A percentile compares a stretch with the other conserved stretches of the same genome.
These are phyloP conservation scores for Agrotis exclamationis DNA, from an alignment of 2,888 invertebrate species.

Conservation along the genomic window DNA sequence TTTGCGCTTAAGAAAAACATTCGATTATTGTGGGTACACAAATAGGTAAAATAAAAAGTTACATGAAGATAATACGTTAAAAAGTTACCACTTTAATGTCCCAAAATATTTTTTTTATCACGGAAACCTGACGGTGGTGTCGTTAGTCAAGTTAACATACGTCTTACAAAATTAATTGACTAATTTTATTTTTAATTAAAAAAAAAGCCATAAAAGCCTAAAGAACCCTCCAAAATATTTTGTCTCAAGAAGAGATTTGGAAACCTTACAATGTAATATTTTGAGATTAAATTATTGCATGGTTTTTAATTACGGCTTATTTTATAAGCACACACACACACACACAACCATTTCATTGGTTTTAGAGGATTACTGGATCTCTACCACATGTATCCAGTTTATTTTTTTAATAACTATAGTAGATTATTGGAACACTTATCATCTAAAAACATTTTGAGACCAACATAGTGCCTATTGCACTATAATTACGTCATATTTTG, in stretches of 20 bases:
- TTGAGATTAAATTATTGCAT: neutral
- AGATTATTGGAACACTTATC: too few species aligned
- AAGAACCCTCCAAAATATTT: too few species aligned
- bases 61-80: too few species aligned
- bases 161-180: too few species aligned
- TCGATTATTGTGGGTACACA: neutral
- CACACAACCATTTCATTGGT: neutral
- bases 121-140: neutral
- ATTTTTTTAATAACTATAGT: too few species aligned
- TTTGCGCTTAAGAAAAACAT: neutral
- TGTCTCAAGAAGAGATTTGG: neutral
- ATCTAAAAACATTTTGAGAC: constrained; percentile 11
- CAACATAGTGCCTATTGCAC: neutral
- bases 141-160: too few species aligned
- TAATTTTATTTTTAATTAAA: too few species aligned
- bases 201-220: too few species aligned
- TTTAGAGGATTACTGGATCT: neutral
- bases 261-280: neutral
- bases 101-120: neutral
- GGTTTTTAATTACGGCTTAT: neutral
- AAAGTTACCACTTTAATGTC: neutral
- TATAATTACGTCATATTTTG: neutral
- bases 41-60: neutral
- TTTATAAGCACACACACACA: neutral
- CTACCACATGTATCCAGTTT: neutral